These are phyloP conservation scores for Eupelmus urozonus DNA, from an alignment of 2,888 invertebrate genomes.

Conservation along the genomic window DNA sequence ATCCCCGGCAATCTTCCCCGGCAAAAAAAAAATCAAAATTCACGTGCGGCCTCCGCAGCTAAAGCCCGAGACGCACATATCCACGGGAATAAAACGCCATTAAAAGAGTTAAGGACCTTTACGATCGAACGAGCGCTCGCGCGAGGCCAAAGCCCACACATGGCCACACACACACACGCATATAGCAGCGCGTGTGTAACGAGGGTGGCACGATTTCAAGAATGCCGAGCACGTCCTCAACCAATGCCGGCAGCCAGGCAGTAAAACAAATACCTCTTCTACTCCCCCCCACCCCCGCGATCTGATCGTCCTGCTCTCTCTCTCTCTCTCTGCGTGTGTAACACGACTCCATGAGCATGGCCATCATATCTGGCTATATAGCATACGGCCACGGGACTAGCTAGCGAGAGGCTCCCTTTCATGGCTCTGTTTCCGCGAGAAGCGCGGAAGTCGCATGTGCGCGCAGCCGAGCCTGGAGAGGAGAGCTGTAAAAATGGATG, in stretches of 20 bases:
- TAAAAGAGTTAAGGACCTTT: conserved; percentile 72
- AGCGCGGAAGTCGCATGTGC: conserved; percentile 3
- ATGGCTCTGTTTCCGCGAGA: conserved; percentile 33
- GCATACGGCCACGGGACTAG: neutral
- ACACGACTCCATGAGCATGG: conserved; percentile 2
- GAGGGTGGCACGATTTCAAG: conserved; percentile 76
- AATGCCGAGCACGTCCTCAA: conserved; percentile 77
- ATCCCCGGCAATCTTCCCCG: neutral
- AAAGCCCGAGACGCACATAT: conserved; percentile 11
- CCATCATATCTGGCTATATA: conserved; percentile 12
- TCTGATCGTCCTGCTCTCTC: neutral
- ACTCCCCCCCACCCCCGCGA: conserved; percentile 52
- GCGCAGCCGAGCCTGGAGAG: neutral
- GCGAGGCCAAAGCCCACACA: too few relatives aligned
- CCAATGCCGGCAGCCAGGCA: conserved; percentile 76
- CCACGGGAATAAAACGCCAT: conserved; percentile 65
- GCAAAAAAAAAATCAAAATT: conserved; percentile 31
- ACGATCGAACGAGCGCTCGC: conserved; percentile 58
- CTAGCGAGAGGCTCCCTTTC: conserved; percentile 7
- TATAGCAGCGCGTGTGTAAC: too few relatives aligned
- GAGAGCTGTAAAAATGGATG: conserved; percentile 46
- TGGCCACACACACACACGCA: conserved; percentile 17
- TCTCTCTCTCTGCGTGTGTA: neutral
- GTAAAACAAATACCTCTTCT: conserved; percentile 77
- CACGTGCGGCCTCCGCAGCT: conserved; percentile 5